Percentiles rank a stretch among this genome's conserved stretches.
Conservation (phyloP, 2,113 vertebrate species). For the Platanista minor region DNA sequence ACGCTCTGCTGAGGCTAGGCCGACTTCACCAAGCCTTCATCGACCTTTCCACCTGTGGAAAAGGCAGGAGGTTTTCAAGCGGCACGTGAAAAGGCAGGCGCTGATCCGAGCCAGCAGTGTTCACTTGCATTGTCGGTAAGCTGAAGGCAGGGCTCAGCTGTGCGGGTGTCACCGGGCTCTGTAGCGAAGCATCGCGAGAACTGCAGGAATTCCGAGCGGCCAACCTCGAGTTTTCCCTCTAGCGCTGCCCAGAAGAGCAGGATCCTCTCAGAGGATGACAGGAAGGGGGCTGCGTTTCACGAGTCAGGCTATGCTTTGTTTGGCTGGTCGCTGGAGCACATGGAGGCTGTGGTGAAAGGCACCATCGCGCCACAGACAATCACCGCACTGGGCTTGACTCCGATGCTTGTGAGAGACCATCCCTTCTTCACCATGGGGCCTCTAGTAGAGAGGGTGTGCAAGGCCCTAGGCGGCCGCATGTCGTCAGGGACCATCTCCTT, state of each 20-base stretch:
- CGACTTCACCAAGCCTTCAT: slow-evolving; percentile 93
- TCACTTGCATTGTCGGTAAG: slow-evolving; percentile 87
- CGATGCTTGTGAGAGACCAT: slow-evolving; percentile 89
- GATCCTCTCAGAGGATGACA: slow-evolving; percentile 89
- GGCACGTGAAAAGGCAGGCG: slow-evolving; percentile 91
- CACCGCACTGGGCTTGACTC: slow-evolving; percentile 89
- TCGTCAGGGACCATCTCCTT: slow-evolving; percentile 91
- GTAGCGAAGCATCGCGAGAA: rapidly evolving
- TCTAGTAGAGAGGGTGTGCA: slow-evolving; percentile 93
- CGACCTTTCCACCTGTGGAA: slow-evolving; percentile 93
- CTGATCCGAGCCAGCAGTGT: slow-evolving; percentile 84
- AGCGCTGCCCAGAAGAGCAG: slow-evolving; percentile 89
- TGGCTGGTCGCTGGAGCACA: slow-evolving; percentile 91
- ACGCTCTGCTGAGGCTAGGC: slow-evolving; percentile 90
- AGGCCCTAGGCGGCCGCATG: slow-evolving; percentile 89
- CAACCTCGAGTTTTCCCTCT: rapidly evolving
- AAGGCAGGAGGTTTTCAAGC: slow-evolving; percentile 92
- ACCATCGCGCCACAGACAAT: slow-evolving; percentile 93
- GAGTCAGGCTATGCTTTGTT: slow-evolving; percentile 87
- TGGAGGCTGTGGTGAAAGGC: slow-evolving; percentile 90
- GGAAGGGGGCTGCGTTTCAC: slow-evolving; percentile 86
- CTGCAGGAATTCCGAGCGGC: background rate
- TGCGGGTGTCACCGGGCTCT: rapidly evolving
- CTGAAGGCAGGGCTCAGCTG: slow-evolving; percentile 83
- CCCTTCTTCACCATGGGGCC: slow-evolving; percentile 91